Evolutionary conservation across 2,113 vertebrate genomes (phyloP), one percentile per base, ranked within the genome.

Genomic region (Gopherus evgoodei): DNA sequence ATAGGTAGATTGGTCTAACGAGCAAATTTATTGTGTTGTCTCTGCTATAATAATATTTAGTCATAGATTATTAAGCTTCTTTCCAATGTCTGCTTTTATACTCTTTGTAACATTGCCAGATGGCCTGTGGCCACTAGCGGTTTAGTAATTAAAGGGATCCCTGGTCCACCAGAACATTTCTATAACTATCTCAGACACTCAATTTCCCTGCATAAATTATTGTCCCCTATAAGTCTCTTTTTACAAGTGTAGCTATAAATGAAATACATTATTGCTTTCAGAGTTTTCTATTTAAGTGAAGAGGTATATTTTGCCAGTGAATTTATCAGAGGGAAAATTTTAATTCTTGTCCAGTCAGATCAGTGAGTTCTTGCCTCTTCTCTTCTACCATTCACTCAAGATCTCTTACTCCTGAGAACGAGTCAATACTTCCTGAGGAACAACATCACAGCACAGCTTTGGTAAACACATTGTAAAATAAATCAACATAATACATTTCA

Each of bases 311-410:
- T 53, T 91, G 69, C 19, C 83, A 93, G 88, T 44, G 91, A 94
- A 94, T 57, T 72, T 89, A 72, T 62, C 11, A 6, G 0, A 83
- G 44, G 62, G 87, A 84, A 95, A 97, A 88, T 72, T 92, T 72
- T 97, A 76, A 94, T 94, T 95, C 87, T 89, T 88, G 69, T 90
- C 93, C 81, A 62, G 62, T 11, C 11, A 88, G 54, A 50, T 84
- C 88, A 96, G 79, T 90, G 93, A 53, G 84, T 94, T 94, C 84
- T 78, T 92, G 59, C 86, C 56, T 90, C 56, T n/a, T 59, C 5
- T 86, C 44, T 44, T 44, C 44, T 82, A 87, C 10, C 7, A 85
- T 80, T 25, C 90, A 94, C 59, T 88, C 91, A 52, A 84, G 65
- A 83, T 91, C 35, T 80, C 80, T 93, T 69, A 62, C 87, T 81